phyloP scores from a whole-genome alignment of 2,888 invertebrate genomes.

The Cerastis rubricosa region DNA sequence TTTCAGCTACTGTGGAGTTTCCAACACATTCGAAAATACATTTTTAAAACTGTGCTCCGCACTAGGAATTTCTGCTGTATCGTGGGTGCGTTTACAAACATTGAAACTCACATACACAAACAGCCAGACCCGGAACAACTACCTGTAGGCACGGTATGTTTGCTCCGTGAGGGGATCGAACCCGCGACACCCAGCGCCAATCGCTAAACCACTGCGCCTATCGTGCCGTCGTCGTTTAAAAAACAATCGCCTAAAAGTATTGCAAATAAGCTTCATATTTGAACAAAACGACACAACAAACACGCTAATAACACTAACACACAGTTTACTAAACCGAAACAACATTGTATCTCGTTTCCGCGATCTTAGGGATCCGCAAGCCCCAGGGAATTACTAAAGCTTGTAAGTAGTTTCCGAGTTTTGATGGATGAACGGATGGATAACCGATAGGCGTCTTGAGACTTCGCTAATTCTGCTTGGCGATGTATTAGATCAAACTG shows the following conservation, averaged over 20 bases:
- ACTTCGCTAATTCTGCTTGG: conserved; percentile 49
- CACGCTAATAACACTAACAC: conserved; percentile 1
- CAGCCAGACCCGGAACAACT: too few species aligned
- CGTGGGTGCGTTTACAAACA: too few species aligned
- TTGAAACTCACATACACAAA: too few species aligned
- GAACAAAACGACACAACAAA: neutral
- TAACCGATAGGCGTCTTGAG: conserved; percentile 66
- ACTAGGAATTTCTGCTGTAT: too few species aligned
- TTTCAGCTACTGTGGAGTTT: neutral
- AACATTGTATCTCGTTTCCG: conserved; percentile 37
- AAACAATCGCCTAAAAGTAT: neutral
- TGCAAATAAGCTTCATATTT: neutral
- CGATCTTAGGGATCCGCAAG: conserved; percentile 24
- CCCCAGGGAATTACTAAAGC: conserved; percentile 54
- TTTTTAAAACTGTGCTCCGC: too few species aligned
- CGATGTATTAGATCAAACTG: conserved; percentile 52
- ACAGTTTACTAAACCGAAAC: conserved; percentile 25
- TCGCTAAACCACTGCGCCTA: too few species aligned
- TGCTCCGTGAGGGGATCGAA: too few species aligned
- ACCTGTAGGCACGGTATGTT: too few species aligned
- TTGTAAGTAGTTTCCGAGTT: conserved; percentile 66
- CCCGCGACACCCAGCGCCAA: too few species aligned
- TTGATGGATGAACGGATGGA: conserved; percentile 68
- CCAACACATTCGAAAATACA: neutral
- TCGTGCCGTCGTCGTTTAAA: neutral